Base-by-base conservation (phyloP, 2,797 vertebrate genomes). In the Pampus argenteus region DNA sequence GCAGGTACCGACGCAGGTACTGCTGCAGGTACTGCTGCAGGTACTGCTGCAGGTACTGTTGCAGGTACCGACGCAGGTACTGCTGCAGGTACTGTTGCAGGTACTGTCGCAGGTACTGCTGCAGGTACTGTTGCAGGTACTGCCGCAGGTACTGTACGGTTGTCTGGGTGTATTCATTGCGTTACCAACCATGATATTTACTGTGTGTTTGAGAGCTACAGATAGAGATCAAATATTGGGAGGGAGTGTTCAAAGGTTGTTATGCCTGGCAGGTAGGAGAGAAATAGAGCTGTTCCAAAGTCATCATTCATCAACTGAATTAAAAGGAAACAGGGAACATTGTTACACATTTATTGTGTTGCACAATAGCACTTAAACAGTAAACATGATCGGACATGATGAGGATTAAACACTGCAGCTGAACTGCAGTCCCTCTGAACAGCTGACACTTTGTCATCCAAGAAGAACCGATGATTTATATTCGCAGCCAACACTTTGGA, bases 211-310 rank as follows among this genome's bases (percentile, higher is more conserved):
- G 63, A 6, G 38, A n/a, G 54, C n/a, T n/a, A 7, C 20, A 29
- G 29, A 36, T 15, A 58, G 71, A 49, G 44, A 61, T 64, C 44
- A 55, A 56, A 71, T 22, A 76, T 23, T 23, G 11, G 51, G 8
- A 38, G 57, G 36, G 65, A 45, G 48, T 60, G 66, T 56, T 66
- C 66, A 60, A 69, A 70, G 65, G 60, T 74, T 74, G 26, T 18
- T 29, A 11, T 47, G 17, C 26, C 38, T 13, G 17, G 20, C 18
- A 54, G 60, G 28, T 42, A 44, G 13, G 20, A 59, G 17, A 47
- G 10, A 20, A 51, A 34, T 31, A 11, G 23, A 26, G 22, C n/a
- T 44, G 40, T 14, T 26, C 9, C 20, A 42, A 63, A 52, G 50
- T 54, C 28, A 34, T 62, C 25, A 44, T 29, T 23, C 15, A 25